These are phyloP conservation scores for Sorex maritimensis DNA, from an alignment of 2,797 vertebrate genomes.

Conservation along the genomic window DNA sequence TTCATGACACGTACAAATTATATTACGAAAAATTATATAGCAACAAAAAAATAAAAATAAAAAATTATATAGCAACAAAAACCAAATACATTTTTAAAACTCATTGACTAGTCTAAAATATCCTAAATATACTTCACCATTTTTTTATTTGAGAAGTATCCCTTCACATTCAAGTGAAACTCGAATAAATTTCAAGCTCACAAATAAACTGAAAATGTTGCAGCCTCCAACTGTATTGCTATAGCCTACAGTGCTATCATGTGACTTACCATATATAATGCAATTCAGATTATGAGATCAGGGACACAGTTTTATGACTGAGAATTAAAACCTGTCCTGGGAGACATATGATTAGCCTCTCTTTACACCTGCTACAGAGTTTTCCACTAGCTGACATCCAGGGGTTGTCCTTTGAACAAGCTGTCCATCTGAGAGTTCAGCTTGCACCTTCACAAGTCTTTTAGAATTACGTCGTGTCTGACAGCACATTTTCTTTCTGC, in stretches of 20 bases:
- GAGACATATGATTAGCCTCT: neutral
- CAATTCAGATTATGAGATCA: neutral
- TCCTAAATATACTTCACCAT: conserved; percentile 19
- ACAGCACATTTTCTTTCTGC: neutral
- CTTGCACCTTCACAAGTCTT: neutral
- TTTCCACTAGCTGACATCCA: neutral
- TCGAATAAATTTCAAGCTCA: neutral
- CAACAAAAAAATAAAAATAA: neutral
- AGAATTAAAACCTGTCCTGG: neutral
- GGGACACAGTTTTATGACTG: neutral
- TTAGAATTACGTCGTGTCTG: neutral
- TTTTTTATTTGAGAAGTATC: neutral
- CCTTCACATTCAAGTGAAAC: neutral
- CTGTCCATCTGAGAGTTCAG: neutral
- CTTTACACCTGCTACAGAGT: neutral
- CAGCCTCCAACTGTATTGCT: neutral
- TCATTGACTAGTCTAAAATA: neutral
- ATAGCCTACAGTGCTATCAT: neutral
- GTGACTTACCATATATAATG: neutral
- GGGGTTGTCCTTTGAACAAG: neutral
- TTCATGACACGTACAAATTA: too few species aligned
- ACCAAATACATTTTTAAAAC: neutral
- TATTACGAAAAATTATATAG: too few species aligned
- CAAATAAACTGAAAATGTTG: neutral
- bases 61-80: neutral